A percentile compares a stretch with the other conserved stretches of the same genome.
These are phyloP conservation scores for Crocidura indochinensis DNA, from an alignment of 2,797 vertebrate species.

Conservation along the genomic window DNA sequence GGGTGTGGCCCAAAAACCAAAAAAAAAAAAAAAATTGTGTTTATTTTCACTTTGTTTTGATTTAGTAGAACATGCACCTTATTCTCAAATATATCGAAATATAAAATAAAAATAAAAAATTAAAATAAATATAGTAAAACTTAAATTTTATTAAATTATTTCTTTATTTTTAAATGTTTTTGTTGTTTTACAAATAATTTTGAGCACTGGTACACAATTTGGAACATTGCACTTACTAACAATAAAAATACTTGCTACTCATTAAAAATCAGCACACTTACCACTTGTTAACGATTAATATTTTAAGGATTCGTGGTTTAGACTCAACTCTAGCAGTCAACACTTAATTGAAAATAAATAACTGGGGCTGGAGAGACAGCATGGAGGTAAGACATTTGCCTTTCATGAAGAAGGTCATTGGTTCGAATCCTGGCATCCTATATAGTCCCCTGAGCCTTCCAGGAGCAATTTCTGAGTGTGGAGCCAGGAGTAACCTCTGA, in stretches of 20 bases:
- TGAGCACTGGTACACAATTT: neutral
- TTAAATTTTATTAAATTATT: neutral
- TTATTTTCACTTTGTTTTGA: neutral
- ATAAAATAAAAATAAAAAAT: too few species aligned
- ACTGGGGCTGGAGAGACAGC: neutral
- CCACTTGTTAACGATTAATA: neutral
- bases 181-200: neutral
- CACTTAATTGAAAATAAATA: neutral
- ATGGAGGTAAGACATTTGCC: too few species aligned
- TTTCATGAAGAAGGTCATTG: too few species aligned
- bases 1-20: too few species aligned
- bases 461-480: too few species aligned
- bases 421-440: too few species aligned
- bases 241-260: neutral
- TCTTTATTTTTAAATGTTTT: conserved; percentile 17
- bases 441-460: too few species aligned
- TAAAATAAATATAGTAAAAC: too few species aligned
- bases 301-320: neutral
- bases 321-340: neutral
- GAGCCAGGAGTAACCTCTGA: too few species aligned
- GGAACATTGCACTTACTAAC: neutral
- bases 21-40: too few species aligned
- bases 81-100: neutral
- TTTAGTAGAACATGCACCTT: neutral
- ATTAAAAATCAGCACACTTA: neutral